Evolutionary conservation across 2,797 vertebrate genomes (phyloP).

Genomic region (Microtus californicus): DNA sequence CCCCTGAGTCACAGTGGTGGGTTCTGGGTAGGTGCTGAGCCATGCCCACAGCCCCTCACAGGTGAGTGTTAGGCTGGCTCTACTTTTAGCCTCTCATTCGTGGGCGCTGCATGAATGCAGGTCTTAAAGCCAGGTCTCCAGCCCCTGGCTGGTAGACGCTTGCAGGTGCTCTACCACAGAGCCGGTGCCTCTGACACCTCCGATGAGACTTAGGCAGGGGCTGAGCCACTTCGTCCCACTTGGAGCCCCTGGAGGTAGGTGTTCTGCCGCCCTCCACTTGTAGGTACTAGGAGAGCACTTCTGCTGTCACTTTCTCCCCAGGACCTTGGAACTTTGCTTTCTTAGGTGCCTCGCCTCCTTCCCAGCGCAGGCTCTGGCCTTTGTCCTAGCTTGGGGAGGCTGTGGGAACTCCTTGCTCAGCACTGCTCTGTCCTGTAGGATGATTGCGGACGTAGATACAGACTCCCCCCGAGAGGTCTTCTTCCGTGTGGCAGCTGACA

Average conservation of each 20-base stretch:
- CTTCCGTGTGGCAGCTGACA: slow-evolving; percentile 92
- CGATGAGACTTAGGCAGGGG: neutral
- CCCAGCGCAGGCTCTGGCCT: neutral
- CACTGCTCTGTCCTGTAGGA: slow-evolving; percentile 85
- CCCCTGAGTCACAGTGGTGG: neutral
- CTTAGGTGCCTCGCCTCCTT: neutral
- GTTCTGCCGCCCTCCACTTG: too few relatives aligned
- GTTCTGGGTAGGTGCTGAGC: neutral
- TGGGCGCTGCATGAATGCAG: neutral
- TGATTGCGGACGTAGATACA: slow-evolving; percentile 91
- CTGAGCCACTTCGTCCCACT: neutral
- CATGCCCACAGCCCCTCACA: neutral
- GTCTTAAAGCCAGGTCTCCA: neutral
- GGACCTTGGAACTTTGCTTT: neutral
- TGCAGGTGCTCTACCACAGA: neutral
- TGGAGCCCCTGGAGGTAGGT: neutral
- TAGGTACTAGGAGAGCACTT: neutral
- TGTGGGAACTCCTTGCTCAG: neutral
- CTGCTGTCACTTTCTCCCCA: neutral
- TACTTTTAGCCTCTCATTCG: neutral
- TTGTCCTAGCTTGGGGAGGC: neutral
- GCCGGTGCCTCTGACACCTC: neutral
- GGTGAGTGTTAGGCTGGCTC: neutral
- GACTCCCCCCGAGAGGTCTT: slow-evolving; percentile 92
- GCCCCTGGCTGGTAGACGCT: neutral